These are phyloP conservation scores for Drosophila kuntzei DNA, from an alignment of 2,888 invertebrate genomes.

Conservation along the genomic window DNA sequence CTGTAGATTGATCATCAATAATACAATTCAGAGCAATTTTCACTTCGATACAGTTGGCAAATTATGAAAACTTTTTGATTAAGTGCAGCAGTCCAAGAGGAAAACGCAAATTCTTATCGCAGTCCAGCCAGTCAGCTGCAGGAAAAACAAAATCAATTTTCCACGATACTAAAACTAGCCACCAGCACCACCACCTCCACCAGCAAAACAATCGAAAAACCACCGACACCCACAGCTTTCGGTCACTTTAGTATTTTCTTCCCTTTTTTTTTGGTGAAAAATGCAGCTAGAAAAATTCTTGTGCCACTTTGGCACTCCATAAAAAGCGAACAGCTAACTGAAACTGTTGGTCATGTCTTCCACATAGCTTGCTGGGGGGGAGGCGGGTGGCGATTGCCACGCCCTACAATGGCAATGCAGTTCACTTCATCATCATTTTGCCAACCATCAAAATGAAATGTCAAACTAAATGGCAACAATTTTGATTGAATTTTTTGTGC, in stretches of 20 bases:
- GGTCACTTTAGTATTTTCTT: conserved; percentile 64
- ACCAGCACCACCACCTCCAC: neutral
- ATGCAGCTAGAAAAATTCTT: conserved; percentile 58
- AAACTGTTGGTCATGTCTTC: conserved; percentile 32
- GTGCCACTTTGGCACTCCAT: conserved; percentile 70
- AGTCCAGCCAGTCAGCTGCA: conserved; percentile 41
- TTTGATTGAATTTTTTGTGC: conserved; percentile 77
- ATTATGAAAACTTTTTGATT: conserved; percentile 55
- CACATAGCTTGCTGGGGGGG: neutral
- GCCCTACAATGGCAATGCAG: conserved; percentile 43
- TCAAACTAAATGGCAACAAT: conserved; percentile 82
- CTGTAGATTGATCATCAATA: conserved; percentile 12
- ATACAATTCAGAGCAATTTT: conserved; percentile 8
- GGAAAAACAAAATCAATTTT: conserved; percentile 71
- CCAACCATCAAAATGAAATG: conserved; percentile 77
- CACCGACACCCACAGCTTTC: conserved; percentile 49
- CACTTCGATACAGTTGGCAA: conserved; percentile 28
- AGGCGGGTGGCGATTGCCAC: conserved; percentile 24
- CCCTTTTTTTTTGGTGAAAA: conserved; percentile 36
- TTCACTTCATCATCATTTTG: conserved; percentile 78
- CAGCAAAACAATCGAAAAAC: conserved; percentile 1
- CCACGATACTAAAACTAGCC: conserved; percentile 32
- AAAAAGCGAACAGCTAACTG: conserved; percentile 55
- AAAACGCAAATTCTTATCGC: conserved; percentile 67
- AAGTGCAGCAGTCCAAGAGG: conserved; percentile 34